Conservation (phyloP, 2,797 vertebrate species). For the Tangara arthus region DNA sequence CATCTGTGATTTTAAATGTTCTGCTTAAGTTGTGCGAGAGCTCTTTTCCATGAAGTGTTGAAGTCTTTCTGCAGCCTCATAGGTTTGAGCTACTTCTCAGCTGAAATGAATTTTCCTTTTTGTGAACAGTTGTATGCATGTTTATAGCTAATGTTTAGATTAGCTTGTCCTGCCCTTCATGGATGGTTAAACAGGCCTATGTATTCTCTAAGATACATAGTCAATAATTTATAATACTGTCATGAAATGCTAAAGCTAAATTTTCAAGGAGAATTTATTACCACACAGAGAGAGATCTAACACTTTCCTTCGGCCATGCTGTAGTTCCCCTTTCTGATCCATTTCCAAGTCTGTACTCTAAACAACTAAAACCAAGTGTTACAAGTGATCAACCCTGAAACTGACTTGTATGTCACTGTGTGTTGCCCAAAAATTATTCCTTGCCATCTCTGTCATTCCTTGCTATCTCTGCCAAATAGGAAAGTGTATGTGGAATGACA, state of each 20-base stretch:
- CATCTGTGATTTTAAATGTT: slow-evolving; percentile 2
- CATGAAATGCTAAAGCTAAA: not conserved
- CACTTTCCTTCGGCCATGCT: not conserved
- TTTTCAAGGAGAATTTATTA: not conserved
- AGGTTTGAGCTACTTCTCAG: not conserved
- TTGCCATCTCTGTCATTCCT: not conserved
- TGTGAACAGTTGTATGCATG: not conserved
- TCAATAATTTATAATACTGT: not conserved
- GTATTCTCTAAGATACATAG: not conserved
- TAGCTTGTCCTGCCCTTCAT: not conserved
- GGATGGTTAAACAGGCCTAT: not conserved
- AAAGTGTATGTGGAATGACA: not conserved
- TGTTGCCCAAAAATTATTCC: not conserved
- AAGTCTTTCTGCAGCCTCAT: not conserved
- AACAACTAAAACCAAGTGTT: not conserved
- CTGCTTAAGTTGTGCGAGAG: not conserved
- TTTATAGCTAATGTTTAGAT: not conserved
- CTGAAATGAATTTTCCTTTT: not conserved
- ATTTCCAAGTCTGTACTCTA: not conserved
- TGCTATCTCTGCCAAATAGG: not conserved
- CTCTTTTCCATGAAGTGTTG: not conserved
- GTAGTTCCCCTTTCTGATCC: not conserved
- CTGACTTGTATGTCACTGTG: not conserved
- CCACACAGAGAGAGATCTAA: not conserved
- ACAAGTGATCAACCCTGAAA: not conserved